Evolutionary conservation across 2,113 vertebrate genomes (phyloP).

Genomic region (Elephas maximus): DNA sequence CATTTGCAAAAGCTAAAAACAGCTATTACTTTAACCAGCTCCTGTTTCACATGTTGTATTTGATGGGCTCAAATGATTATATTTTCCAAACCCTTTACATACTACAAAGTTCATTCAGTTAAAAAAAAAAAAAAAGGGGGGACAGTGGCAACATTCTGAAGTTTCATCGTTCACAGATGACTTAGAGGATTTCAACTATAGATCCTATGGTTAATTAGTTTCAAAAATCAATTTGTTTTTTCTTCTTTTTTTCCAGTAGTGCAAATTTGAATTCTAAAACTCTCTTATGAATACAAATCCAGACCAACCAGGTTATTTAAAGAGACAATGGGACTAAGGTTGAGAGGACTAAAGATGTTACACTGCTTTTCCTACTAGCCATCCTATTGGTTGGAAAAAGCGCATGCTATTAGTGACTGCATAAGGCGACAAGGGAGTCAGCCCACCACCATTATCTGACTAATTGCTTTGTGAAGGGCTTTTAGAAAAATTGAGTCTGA

Average conservation of each 20-base stretch:
- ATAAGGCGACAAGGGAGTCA: conserved; percentile 10
- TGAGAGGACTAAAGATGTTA: neutral
- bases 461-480: conserved; percentile 81
- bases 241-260: neutral
- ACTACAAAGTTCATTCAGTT: neutral
- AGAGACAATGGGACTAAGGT: neutral
- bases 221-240: neutral
- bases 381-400: neutral
- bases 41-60: neutral
- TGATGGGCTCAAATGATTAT: neutral
- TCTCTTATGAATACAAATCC: conserved; percentile 24
- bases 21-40: neutral
- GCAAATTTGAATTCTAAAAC: neutral
- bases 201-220: neutral
- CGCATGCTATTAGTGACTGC: conserved; percentile 35
- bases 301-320: neutral
- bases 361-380: neutral
- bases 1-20: neutral
- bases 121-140: neutral
- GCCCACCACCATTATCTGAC: conserved; percentile 67
- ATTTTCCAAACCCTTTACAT: neutral
- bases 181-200: neutral
- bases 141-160: neutral
- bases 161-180: neutral
- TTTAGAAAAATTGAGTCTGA: conserved; percentile 77